Evolutionary conservation across 1,140 invertebrate species (phyloP), one percentile per base, ranked within the genome.

Genomic region (Leptinotarsa undecemlineata): DNA sequence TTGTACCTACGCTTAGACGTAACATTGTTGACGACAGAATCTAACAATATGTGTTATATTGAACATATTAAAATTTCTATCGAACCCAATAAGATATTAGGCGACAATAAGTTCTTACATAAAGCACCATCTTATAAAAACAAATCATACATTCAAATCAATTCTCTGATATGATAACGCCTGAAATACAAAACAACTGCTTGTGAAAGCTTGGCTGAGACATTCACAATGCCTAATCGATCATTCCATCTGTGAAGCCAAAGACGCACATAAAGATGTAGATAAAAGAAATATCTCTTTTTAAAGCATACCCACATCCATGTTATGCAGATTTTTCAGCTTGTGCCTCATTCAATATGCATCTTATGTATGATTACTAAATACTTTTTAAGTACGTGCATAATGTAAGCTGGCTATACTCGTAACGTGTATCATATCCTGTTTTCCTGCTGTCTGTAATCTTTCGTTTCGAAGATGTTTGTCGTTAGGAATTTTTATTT

Each of bases 161-260:
- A 15, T 57, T 57, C 51, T 57, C n/a, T 57, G 0, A 57, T 57
- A 57, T 57, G n/a, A 57, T 57, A 57, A 15, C 14, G 15, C 51
- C 51, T 8, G 51, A 57, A 57, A 57, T 19, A 57, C 51, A 4
- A 15, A 19, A 57, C n/a, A 17, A 57, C 51, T 4, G n/a, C 17
- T 57, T 57, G 51, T 57, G 17, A 57, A 15, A 57, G 6, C 51
- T 57, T 19, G 51, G 51, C 15, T 19, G 4, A 57, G 6, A 57
- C 51, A 17, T 57, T 57, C 51, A 57, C 51, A 57, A 57, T 17
- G 14, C 51, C 51, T 57, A 57, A 57, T 57, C 51, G 51, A 57
- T 57, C 51, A 57, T 57, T 57, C 51, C 51, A 57, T 57, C 51
- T 57, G 51, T 57, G n/a, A 57, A 57, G 51, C 51, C 33, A 57